phyloP scores from a whole-genome alignment of 2,113 vertebrate species.

The Oxyura jamaicensis region DNA sequence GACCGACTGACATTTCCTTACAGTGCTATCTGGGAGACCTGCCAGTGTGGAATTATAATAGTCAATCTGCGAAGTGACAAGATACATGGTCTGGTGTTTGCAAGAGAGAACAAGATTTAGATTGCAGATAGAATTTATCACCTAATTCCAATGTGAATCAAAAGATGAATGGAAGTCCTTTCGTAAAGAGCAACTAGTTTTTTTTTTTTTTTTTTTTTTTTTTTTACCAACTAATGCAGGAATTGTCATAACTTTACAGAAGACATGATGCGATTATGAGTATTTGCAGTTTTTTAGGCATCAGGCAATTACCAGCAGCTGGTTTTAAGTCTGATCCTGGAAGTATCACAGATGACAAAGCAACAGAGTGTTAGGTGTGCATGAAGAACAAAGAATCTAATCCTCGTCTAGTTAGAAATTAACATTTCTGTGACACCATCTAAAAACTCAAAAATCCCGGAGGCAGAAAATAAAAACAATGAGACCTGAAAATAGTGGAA shows the following conservation, averaged over 20 bases:
- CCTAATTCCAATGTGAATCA: background rate
- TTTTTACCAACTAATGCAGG: background rate
- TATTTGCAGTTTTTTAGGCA: background rate
- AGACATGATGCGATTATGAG: background rate
- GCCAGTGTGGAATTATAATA: conserved; percentile 34
- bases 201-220: background rate
- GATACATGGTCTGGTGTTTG: background rate
- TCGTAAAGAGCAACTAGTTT: background rate
- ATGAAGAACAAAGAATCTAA: background rate
- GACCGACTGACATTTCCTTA: conserved; percentile 41
- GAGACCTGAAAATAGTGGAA: background rate
- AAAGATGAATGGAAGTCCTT: background rate
- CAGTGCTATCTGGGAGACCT: conserved; percentile 1
- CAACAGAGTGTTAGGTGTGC: background rate
- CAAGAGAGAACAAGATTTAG: conserved; percentile 12
- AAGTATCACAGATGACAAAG: background rate
- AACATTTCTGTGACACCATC: background rate
- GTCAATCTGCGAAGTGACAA: conserved; percentile 27
- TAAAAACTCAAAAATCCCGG: background rate
- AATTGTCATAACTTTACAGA: background rate
- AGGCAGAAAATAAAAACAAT: background rate
- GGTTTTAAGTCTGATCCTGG: background rate
- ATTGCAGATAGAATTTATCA: background rate
- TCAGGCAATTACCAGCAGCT: background rate
- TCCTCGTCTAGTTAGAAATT: background rate